Evolutionary conservation across 2,797 vertebrate genomes (phyloP).

Genomic region (Hippopotamyrus pictus): DNA sequence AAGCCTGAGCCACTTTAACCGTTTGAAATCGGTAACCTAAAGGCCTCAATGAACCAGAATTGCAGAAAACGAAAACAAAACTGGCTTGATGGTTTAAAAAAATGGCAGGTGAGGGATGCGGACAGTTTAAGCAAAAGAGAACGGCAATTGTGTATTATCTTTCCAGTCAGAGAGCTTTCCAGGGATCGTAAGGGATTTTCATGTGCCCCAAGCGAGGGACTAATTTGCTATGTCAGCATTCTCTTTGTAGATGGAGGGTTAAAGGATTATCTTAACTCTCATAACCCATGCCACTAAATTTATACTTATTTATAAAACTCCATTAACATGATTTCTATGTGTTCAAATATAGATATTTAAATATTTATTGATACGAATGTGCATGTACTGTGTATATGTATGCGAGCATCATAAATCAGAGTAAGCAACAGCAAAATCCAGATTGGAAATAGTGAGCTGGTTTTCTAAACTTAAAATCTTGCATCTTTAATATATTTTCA

Average conservation of each 20-base stretch:
- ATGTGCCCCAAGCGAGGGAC: neutral
- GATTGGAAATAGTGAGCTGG: slow-evolving; percentile 27
- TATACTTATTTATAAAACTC: neutral
- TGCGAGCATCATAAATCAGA: neutral
- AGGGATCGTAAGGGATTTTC: neutral
- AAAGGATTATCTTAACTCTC: neutral
- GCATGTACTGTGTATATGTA: neutral
- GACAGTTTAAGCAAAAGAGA: neutral
- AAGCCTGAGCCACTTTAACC: slow-evolving; percentile 25
- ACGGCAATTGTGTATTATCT: neutral
- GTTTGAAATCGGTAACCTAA: slow-evolving; percentile 34
- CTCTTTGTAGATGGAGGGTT: neutral
- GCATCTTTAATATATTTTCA: slow-evolving; percentile 34
- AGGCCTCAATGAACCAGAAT: neutral
- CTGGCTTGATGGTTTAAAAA: neutral
- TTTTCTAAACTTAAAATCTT: slow-evolving; percentile 35
- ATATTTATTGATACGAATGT: neutral
- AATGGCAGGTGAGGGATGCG: neutral
- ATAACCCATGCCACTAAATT: neutral
- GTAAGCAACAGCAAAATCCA: neutral
- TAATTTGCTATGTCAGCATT: neutral
- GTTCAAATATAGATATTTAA: neutral
- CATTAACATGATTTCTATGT: neutral
- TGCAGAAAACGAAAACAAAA: slow-evolving; percentile 25
- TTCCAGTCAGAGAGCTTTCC: neutral